Evolutionary conservation across 1,140 invertebrate genomes (phyloP), one percentile per base, ranked within the genome.

Genomic region (Copidosoma floridanum): DNA sequence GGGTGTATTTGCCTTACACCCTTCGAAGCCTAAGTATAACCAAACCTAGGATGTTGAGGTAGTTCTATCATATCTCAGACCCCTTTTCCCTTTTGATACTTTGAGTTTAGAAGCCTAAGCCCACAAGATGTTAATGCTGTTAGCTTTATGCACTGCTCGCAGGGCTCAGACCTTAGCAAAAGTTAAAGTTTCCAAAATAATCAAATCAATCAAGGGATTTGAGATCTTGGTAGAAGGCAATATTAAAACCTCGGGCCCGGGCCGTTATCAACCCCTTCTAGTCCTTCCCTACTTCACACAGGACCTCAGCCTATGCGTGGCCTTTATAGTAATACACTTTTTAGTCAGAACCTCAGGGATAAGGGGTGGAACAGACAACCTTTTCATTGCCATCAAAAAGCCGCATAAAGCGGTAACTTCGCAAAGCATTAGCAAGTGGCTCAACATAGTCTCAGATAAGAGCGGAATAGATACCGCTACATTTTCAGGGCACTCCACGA

Each of bases 391-490:
- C 26, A 58, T 59, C 14, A 62, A 57, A 38, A 70, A 64, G 53
- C 70, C 65, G n/a, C 54, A 66, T 51, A 50, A 47, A 35, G 54
- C 54, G 40, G 62, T 68, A 14, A 48, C 54, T 16, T 47, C 65
- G 6, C 68, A 70, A 58, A 65, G 65, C 1, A 40, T 72, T 37
- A 57, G 62, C 18, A 57, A 64, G 37, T 71, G 68, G 66, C 44
- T 71, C 11, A 71, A 69, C 65, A 37, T 26, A 11, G 47, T 40
- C 1, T 52, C 69, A 44, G 38, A 26, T 3, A 41, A 32, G 20
- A 61, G 61, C 37, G 65, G 69, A 10, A 61, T 72, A 23, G 63
- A 72, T 61, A 48, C 59, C 18, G 50, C 32, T 11, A 44, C 56
- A 10, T 72, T 66, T 54, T 54, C 55, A 8, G 60, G 61, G 0